Evolutionary conservation across 30 jellyfish, hydroid and myxozoan species (phyloP).

Genomic region (Hydractinia echinata): DNA sequence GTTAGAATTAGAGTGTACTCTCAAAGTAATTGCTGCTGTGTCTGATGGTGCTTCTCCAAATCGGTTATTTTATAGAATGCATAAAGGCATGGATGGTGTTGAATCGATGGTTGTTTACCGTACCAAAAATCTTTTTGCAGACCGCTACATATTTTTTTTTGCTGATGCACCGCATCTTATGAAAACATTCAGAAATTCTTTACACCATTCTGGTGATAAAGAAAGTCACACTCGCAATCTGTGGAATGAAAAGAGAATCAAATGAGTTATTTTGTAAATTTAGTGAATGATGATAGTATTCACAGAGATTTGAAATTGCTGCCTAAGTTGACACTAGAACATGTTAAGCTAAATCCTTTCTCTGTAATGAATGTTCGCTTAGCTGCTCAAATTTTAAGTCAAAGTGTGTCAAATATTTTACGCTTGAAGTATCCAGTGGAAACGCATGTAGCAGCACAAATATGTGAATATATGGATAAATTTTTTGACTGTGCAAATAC

Average conservation of each 20-base stretch:
- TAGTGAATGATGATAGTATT: constrained; percentile 35
- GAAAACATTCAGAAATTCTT: constrained; percentile 35
- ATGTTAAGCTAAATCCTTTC: constrained; percentile 29
- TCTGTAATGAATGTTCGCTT: constrained; percentile 48
- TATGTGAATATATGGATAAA: constrained; percentile 38
- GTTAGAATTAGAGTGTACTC: constrained; percentile 27
- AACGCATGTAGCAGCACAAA: constrained; percentile 41
- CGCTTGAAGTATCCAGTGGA: constrained; percentile 25
- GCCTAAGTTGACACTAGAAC: constrained; percentile 34
- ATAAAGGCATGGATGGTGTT: constrained; percentile 1
- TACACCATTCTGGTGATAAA: constrained; percentile 45
- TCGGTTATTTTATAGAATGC: constrained; percentile 26
- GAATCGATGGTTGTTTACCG: neutral
- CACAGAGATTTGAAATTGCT: constrained; percentile 17
- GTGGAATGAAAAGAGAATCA: constrained; percentile 16
- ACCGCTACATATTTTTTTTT: constrained; percentile 27
- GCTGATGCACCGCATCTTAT: neutral
- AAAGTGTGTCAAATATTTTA: constrained; percentile 16
- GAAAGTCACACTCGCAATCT: neutral
- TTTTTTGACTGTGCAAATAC: constrained; percentile 35
- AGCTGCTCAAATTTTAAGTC: constrained; percentile 44
- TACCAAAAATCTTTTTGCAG: constrained; percentile 6
- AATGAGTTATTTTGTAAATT: constrained; percentile 21
- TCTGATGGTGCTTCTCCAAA: constrained; percentile 40
- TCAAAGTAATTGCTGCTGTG: constrained; percentile 49